Evolutionary conservation across 2,113 vertebrate genomes (phyloP).

Genomic region (Heloderma charlesbogerti): DNA sequence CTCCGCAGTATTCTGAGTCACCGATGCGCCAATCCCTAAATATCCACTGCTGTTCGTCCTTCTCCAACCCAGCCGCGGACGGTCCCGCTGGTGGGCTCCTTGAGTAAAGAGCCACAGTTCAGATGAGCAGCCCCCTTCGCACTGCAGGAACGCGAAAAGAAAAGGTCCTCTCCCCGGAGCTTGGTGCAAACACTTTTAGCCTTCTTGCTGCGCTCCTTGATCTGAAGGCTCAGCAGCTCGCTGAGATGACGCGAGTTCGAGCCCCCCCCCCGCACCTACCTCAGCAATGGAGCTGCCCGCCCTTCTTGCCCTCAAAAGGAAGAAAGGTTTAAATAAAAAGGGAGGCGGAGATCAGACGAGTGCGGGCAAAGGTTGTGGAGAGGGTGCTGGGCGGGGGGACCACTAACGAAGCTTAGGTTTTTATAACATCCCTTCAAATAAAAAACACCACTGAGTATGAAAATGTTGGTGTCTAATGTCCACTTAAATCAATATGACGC

Average conservation of each 20-base stretch:
- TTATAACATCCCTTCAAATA: background rate
- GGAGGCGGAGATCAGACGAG: background rate
- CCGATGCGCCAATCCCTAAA: background rate
- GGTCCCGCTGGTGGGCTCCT: background rate
- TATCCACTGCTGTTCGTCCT: background rate
- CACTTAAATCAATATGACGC: background rate
- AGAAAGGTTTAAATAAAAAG: slow-evolving; percentile 42
- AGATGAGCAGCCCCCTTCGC: background rate
- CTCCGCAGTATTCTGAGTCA: slow-evolving; percentile 10
- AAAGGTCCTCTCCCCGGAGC: background rate
- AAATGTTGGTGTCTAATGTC: background rate
- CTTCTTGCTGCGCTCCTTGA: background rate
- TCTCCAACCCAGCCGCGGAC: background rate
- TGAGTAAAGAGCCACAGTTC: background rate
- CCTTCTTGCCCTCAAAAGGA: background rate
- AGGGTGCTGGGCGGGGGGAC: no score
- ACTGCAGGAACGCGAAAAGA: background rate
- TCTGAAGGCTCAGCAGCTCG: background rate
- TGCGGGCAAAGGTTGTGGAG: background rate
- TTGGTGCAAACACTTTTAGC: background rate
- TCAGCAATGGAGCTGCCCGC: background rate
- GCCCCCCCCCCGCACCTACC: background rate
- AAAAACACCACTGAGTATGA: background rate
- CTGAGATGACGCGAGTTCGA: background rate
- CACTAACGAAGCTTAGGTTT: background rate